Evolutionary conservation across 2,113 vertebrate genomes (phyloP), one percentile per base, ranked within the genome.

Genomic region (Oryzias melastigma): DNA sequence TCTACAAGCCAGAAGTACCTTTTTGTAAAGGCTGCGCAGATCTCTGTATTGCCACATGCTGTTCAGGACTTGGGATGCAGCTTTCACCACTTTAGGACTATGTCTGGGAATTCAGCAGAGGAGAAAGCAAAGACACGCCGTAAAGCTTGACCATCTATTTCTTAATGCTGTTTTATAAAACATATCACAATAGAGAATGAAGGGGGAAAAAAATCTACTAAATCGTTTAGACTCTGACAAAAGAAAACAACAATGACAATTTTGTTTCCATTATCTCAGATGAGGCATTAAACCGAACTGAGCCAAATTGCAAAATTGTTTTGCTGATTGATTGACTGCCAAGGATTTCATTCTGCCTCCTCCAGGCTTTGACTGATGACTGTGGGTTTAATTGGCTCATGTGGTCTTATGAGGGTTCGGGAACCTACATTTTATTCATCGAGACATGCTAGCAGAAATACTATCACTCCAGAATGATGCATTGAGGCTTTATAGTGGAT

Each of bases 11-110:
- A 40, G 12, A 55, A 55, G 58, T 19, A 98, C 97, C 97, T 99
- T 99, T 75, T 98, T 99, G 92, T 99, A 99, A 81, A 99, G 95
- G 91, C 95, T 98, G 88, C 97, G 95, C 72, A 99, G 94, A 85
- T 99, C 97, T 85, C 97, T 93, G 91, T 99, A 99, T 84, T 99
- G 97, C 97, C 97, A 99, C 97, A 99, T 98, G 87, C 96, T 99
- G 91, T 94, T 99, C 52, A 99, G 93, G 83, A 99, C 97, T 91
- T 99, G 97, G 87, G 97, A 98, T 62, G 97, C 97, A 10, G 97
- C 97, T 86, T 98, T 98, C 88, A 99, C 95, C 89, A 99, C 97
- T 91, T 99, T 99, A 0, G 97, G 95, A 75, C 96, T 96, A 88
- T 99, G 97, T 88, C 97, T 99, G 85, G 82, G 80, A 76, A 85